Evolutionary conservation across 2,888 invertebrate genomes (phyloP).

Genomic region (Drosophila helvetica): DNA sequence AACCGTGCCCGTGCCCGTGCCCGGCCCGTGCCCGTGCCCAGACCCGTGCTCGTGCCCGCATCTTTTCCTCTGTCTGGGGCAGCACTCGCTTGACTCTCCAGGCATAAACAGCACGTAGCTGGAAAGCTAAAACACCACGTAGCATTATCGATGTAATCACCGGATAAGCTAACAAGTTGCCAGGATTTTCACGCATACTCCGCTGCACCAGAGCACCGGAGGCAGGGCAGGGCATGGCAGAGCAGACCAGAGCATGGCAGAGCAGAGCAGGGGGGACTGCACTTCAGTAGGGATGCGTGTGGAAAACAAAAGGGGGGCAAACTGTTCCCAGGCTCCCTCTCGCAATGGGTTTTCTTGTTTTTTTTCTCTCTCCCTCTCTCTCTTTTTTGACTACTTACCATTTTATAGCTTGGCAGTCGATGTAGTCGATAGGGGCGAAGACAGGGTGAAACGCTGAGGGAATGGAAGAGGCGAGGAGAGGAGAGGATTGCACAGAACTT

Average conservation of each 20-base stretch:
- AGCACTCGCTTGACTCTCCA: conserved; percentile 22
- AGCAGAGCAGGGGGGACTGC: neutral
- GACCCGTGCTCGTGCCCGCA: conserved; percentile 18
- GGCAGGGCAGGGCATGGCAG: neutral
- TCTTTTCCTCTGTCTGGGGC: conserved; percentile 1
- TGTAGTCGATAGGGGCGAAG: conserved; percentile 3
- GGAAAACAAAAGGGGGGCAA: conserved; percentile 48
- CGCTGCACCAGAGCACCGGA: conserved; percentile 31
- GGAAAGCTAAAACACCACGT: conserved; percentile 80
- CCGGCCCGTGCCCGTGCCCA: conserved; percentile 25
- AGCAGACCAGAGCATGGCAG: neutral
- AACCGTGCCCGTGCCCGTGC: conserved; percentile 5
- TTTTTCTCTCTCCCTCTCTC: conserved; percentile 1
- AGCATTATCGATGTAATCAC: conserved; percentile 84
- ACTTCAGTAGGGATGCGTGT: conserved; percentile 43
- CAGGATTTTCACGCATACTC: conserved; percentile 81
- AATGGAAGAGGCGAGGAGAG: neutral
- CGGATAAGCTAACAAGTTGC: conserved; percentile 84
- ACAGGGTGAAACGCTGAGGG: neutral
- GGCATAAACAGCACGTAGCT: conserved; percentile 73
- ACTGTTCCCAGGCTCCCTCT: conserved; percentile 15
- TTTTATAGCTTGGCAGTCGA: conserved; percentile 58
- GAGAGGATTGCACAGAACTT: conserved; percentile 43
- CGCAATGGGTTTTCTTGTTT: conserved; percentile 9
- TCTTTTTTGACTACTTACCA: conserved; percentile 27